Evolutionary conservation across 1,140 invertebrate genomes (phyloP), one percentile per base, ranked within the genome.

Genomic region (Halyomorpha halys): DNA sequence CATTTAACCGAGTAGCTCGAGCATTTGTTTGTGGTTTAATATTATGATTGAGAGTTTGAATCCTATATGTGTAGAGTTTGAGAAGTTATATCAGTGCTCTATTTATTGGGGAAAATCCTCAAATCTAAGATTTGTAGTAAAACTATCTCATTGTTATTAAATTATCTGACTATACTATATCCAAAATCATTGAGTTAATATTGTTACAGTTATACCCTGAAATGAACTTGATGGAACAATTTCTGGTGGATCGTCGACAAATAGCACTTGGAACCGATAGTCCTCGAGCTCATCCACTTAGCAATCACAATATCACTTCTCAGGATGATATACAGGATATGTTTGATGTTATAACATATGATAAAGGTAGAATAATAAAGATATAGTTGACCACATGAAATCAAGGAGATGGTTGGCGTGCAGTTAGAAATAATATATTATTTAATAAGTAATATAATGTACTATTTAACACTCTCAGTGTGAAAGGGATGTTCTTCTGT

Each of bases 221-320:
- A 6, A 80, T 78, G 77, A 72, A 74, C 68, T 75, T 80, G 73
- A 73, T 73, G 68, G 69, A 74, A 9, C 76, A 79, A 67, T 81
- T 82, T 71, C 72, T 82, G 9, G 62, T 76, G 0, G 71, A 75
- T 23, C 77, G 77, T 44, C 61, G 82, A 13, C 78, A 82, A 30
- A 14, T 79, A 72, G 89, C 91, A 0, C 76, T 97, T 66, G 86
- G 90, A 71, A 77, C 91, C 61, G 95, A 97, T 74, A 19, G 25
- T 85, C 87, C 59, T 76, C 95, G 54, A 16, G 18, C 53, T 86
- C 88, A 68, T 94, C 88, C 71, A 91, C 65, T 59, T 44, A 88
- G 72, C 27, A 63, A 15, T 61, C 49, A 19, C 76, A 79, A 65
- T 66, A 72, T 19, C 68, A 71, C 54, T 73, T 80, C 8, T 75